Percentiles rank a stretch among this genome's conserved stretches.
Conservation (phyloP, 2,888 invertebrate genomes). For the Flabesymbios commensalis region DNA sequence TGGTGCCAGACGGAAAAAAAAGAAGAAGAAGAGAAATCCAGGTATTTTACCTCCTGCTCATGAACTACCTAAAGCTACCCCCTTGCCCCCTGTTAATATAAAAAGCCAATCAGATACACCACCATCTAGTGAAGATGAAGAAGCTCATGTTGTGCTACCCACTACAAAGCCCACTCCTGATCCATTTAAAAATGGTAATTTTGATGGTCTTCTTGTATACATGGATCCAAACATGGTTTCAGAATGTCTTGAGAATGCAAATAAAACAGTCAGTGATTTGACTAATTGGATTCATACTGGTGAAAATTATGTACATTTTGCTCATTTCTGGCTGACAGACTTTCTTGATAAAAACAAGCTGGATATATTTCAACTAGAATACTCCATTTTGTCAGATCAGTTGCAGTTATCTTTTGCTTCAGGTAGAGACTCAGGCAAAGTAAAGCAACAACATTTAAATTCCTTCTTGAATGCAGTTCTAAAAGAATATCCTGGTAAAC, state of each 20-base stretch:
- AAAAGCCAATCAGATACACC: too few species aligned
- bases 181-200: slow-evolving; percentile 35
- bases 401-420: slow-evolving; percentile 53
- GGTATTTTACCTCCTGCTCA: slow-evolving; percentile 29
- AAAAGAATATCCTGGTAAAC: slow-evolving; percentile 53
- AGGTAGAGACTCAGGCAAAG: slow-evolving; percentile 45
- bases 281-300: slow-evolving; percentile 43
- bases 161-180: slow-evolving; percentile 1
- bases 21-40: slow-evolving; percentile 4
- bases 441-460: slow-evolving; percentile 45
- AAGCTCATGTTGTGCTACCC: neutral
- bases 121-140: neutral
- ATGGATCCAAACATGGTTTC: slow-evolving; percentile 57
- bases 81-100: slow-evolving; percentile 47
- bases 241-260: slow-evolving; percentile 52
- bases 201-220: slow-evolving; percentile 53
- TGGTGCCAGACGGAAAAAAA: neutral
- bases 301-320: slow-evolving; percentile 57
- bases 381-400: slow-evolving; percentile 53
- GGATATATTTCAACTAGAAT: slow-evolving; percentile 55
- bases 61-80: slow-evolving; percentile 44
- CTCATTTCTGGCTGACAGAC: slow-evolving; percentile 58
- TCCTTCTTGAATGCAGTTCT: slow-evolving; percentile 52
- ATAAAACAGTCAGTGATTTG: slow-evolving; percentile 46
- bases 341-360: slow-evolving; percentile 51